Evolutionary conservation across 2,113 vertebrate genomes (phyloP).

Genomic region (Mesoclemmys tuberculata): DNA sequence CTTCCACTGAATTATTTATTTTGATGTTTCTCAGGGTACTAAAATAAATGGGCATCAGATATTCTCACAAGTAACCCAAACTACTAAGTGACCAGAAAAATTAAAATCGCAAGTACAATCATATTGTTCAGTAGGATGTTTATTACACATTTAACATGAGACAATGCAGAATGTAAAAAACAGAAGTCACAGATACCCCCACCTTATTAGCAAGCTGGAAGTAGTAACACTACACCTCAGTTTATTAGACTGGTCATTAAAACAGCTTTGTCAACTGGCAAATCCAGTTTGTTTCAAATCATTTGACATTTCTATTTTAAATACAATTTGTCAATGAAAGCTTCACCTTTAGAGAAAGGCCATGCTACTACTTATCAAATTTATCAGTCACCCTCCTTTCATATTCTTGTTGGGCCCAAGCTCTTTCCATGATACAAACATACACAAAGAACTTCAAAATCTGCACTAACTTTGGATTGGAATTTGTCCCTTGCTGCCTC

Average conservation of each 20-base stretch:
- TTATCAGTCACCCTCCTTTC: neutral
- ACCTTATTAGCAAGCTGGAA: neutral
- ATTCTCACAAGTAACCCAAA: conserved; percentile 42
- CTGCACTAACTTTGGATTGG: neutral
- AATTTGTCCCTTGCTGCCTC: neutral
- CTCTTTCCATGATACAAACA: neutral
- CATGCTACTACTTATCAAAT: neutral
- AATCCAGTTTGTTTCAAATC: neutral
- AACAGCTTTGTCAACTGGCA: neutral
- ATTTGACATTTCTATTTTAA: neutral
- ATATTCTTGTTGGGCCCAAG: neutral
- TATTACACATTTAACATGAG: neutral
- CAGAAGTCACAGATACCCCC: neutral
- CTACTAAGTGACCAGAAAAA: neutral
- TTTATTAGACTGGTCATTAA: neutral
- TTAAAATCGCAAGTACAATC: neutral
- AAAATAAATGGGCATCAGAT: conserved; percentile 43
- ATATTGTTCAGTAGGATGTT: neutral
- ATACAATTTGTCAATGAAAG: neutral
- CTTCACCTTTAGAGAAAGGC: neutral
- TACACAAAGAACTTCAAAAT: neutral
- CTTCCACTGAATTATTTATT: conserved; percentile 59
- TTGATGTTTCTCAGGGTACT: conserved; percentile 33
- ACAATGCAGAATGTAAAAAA: neutral
- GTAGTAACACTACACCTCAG: neutral